A percentile compares a stretch with the other conserved stretches of the same genome.
Evolutionary conservation across 2,113 vertebrate genomes (phyloP).

Genomic region (Chunga burmeisteri): DNA sequence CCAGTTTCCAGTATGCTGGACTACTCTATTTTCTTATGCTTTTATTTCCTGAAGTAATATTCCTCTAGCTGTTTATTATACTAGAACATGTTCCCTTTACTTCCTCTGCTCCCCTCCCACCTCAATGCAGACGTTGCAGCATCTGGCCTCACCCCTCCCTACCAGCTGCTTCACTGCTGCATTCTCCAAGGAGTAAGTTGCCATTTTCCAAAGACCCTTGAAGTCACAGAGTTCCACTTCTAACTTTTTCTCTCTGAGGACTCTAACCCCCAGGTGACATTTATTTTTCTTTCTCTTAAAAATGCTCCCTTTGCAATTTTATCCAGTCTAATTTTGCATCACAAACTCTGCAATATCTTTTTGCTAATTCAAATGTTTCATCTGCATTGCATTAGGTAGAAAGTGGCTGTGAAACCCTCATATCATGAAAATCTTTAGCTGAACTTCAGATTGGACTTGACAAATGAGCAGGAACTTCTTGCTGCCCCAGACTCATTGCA

Average conservation of each 20-base stretch:
- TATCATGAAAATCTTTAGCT: not conserved
- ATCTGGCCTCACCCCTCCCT: not conserved
- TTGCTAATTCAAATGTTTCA: not conserved
- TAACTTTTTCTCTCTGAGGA: not conserved
- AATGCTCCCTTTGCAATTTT: not conserved
- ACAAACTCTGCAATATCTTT: not conserved
- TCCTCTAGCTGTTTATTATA: not conserved
- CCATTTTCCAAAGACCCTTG: not conserved
- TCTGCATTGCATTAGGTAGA: not conserved
- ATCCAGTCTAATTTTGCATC: not conserved
- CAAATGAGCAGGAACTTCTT: not conserved
- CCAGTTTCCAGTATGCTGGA: not conserved
- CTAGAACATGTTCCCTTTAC: not conserved
- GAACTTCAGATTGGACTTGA: not conserved
- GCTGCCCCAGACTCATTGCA: not conserved
- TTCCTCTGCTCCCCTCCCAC: not conserved
- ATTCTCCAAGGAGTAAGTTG: not conserved
- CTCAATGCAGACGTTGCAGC: not conserved
- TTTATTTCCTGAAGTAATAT: not conserved
- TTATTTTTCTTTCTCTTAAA: not conserved
- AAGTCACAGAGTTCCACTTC: not conserved
- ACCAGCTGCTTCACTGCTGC: not conserved
- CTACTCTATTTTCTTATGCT: not conserved
- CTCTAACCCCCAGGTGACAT: not conserved
- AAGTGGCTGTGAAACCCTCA: not conserved